These are phyloP conservation scores for Microcebus jonahi DNA, from an alignment of 2,113 vertebrate species.

Conservation along the genomic window DNA sequence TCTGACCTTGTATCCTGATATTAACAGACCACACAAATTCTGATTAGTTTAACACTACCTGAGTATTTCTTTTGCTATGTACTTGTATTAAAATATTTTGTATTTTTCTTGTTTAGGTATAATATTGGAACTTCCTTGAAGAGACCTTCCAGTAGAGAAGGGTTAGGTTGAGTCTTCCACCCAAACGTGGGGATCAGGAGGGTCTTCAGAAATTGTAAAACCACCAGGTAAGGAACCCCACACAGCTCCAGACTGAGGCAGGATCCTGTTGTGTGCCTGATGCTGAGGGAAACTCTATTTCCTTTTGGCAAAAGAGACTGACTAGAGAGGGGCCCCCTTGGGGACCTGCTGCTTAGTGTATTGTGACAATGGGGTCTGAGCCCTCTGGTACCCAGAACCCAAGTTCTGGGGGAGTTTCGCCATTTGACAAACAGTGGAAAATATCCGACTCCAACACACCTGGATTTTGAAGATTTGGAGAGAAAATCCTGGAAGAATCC, in stretches of 20 bases:
- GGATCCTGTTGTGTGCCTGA: no score
- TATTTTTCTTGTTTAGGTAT: not conserved
- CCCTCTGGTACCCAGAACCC: slow-evolving; percentile 43
- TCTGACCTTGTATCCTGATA: not conserved
- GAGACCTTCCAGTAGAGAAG: not conserved
- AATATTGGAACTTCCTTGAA: not conserved
- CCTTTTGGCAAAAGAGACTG: no score
- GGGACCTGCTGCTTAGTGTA: not conserved
- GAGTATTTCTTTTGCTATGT: not conserved
- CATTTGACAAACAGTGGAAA: not conserved
- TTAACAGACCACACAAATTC: not conserved
- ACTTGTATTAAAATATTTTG: not conserved
- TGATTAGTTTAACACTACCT: not conserved
- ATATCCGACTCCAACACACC: not conserved
- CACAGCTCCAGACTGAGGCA: not conserved
- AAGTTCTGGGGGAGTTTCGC: slow-evolving; percentile 37
- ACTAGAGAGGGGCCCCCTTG: not conserved
- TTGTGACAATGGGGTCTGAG: slow-evolving; percentile 61
- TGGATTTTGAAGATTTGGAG: slow-evolving; percentile 53
- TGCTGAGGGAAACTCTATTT: not conserved
- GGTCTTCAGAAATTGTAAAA: not conserved
- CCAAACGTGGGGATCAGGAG: not conserved
- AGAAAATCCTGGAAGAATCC: slow-evolving; percentile 69
- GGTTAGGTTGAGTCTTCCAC: not conserved
- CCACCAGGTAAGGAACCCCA: not conserved